phyloP scores from a whole-genome alignment of 2,888 invertebrate species.

The Rosalia funebris region DNA sequence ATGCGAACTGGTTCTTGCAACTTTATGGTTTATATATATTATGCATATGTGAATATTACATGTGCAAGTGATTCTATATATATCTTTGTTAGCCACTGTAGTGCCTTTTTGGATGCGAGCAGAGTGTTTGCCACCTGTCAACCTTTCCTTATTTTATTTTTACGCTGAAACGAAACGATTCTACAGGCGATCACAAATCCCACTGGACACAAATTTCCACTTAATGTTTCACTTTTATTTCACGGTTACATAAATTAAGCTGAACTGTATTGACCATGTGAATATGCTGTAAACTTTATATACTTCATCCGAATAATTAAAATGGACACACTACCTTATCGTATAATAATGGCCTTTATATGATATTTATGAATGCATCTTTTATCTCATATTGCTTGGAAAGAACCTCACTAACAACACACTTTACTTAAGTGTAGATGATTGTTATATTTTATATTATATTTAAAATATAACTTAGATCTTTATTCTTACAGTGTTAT shows the following conservation, averaged over 20 bases:
- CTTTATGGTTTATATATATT: constrained; percentile 22
- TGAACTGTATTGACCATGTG: constrained; percentile 7
- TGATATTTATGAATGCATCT: too few relatives aligned
- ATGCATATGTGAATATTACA: constrained; percentile 28
- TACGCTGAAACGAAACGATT: constrained; percentile 22
- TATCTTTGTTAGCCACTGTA: constrained; percentile 37
- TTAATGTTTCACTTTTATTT: constrained; percentile 13
- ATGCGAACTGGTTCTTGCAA: constrained; percentile 17
- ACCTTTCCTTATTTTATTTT: constrained; percentile 27
- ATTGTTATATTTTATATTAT: too few relatives aligned
- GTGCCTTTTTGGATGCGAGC: constrained; percentile 40
- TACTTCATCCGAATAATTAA: too few relatives aligned
- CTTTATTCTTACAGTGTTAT: too few relatives aligned
- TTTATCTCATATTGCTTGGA: too few relatives aligned
- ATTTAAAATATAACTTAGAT: too few relatives aligned
- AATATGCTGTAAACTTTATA: constrained; percentile 3
- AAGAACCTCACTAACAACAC: too few relatives aligned
- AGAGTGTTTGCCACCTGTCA: constrained; percentile 42
- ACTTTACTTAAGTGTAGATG: too few relatives aligned
- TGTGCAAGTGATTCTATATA: constrained; percentile 37
- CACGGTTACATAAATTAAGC: neutral
- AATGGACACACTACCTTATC: too few relatives aligned
- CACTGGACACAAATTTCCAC: constrained; percentile 11
- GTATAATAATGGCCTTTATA: too few relatives aligned
- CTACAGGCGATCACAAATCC: constrained; percentile 3